Evolutionary conservation across 2,888 invertebrate species (phyloP).

Genomic region (Agelastica alni): DNA sequence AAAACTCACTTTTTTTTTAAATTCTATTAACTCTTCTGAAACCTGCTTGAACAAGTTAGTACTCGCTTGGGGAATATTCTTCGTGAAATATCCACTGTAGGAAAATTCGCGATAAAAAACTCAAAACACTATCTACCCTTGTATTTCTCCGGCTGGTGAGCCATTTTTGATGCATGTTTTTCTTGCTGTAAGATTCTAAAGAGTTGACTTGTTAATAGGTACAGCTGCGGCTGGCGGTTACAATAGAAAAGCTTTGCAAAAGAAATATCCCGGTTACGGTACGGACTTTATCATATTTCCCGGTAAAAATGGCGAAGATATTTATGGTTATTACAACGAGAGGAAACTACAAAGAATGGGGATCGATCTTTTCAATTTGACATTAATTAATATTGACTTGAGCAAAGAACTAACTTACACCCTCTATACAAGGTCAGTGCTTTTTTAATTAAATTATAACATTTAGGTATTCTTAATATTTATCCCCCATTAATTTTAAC

Average conservation of each 20-base stretch:
- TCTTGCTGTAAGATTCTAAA: too few relatives aligned
- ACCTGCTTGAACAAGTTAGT: too few relatives aligned
- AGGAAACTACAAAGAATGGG: conserved; percentile 27
- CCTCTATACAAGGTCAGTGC: conserved; percentile 55
- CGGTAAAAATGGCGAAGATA: conserved; percentile 56
- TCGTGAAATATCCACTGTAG: too few relatives aligned
- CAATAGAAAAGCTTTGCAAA: conserved; percentile 26
- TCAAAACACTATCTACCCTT: too few relatives aligned
- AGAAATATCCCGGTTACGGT: conserved; percentile 52
- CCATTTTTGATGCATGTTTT: too few relatives aligned
- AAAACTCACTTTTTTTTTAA: too few relatives aligned
- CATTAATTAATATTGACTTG: conserved; percentile 31
- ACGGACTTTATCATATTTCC: conserved; percentile 58
- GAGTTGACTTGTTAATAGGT: too few relatives aligned
- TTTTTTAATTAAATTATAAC: not conserved
- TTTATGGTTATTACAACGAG: conserved; percentile 43
- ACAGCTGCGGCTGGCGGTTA: conserved; percentile 5
- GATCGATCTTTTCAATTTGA: not conserved
- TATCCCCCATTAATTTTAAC: too few relatives aligned
- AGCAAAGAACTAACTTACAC: conserved; percentile 57
- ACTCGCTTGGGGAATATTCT: too few relatives aligned
- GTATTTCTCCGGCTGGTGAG: too few relatives aligned
- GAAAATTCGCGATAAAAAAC: too few relatives aligned
- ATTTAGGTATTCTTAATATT: not conserved
- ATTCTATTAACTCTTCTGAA: too few relatives aligned